A percentile compares a stretch with the other conserved stretches of the same genome.
phyloP scores from a whole-genome alignment of 2,888 invertebrate species.

The Drosophila robusta region DNA sequence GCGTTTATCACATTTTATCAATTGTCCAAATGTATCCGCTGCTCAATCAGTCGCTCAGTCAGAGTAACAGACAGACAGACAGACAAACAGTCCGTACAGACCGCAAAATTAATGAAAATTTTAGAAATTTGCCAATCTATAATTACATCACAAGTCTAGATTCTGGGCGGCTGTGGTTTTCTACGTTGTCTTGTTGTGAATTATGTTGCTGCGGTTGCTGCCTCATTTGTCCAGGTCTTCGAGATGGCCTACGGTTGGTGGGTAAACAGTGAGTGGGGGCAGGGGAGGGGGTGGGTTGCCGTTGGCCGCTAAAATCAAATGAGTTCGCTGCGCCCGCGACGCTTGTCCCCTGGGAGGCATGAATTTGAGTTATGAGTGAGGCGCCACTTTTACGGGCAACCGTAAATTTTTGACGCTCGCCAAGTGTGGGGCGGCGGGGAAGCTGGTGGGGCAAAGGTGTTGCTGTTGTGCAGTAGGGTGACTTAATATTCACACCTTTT shows the following conservation, averaged over 20 bases:
- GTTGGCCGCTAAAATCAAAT: slow-evolving; percentile 65
- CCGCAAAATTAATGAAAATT: slow-evolving; percentile 81
- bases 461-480: slow-evolving; percentile 15
- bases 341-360: slow-evolving; percentile 70
- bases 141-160: slow-evolving; percentile 71
- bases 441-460: slow-evolving; percentile 2
- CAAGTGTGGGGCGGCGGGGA: too few species aligned
- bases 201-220: slow-evolving; percentile 77
- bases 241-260: slow-evolving; percentile 6
- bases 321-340: slow-evolving; percentile 56
- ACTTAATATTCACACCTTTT: slow-evolving; percentile 79
- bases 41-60: slow-evolving; percentile 66
- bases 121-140: slow-evolving; percentile 81
- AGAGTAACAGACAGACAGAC: slow-evolving; percentile 6
- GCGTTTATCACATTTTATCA: slow-evolving; percentile 78
- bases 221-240: slow-evolving; percentile 72
- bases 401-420: slow-evolving; percentile 69
- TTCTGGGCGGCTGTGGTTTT: slow-evolving; percentile 29
- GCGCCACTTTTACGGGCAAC: slow-evolving; percentile 71
- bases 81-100: slow-evolving; percentile 27
- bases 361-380: slow-evolving; percentile 78
- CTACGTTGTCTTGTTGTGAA: slow-evolving; percentile 51
- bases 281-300: background rate
- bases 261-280: background rate
- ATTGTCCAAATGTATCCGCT: slow-evolving; percentile 73